A percentile compares a stretch with the other conserved stretches of the same genome.
phyloP scores from a whole-genome alignment of 2,888 invertebrate species.

The Caenorhabditis sp. region DNA sequence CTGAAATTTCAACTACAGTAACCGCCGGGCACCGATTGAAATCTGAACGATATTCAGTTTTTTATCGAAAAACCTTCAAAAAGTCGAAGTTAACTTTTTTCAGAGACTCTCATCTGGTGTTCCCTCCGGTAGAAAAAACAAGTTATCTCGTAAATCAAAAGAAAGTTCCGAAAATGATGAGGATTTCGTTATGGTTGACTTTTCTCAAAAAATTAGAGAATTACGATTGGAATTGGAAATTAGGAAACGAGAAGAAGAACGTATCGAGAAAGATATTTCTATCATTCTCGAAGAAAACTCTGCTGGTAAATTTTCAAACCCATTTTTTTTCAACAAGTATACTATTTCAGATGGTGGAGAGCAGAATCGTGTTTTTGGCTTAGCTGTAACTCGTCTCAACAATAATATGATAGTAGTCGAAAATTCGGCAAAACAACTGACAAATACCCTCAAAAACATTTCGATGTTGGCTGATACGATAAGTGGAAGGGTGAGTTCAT shows the following conservation, averaged over 20 bases:
- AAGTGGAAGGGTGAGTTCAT: slow-evolving; percentile 82
- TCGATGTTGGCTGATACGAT: slow-evolving; percentile 65
- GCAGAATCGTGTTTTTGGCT: slow-evolving; percentile 57
- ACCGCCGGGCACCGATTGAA: too few species aligned
- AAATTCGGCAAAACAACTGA: slow-evolving; percentile 82
- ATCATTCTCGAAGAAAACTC: slow-evolving; percentile 46
- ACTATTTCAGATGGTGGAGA: slow-evolving; percentile 53
- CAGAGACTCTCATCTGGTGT: slow-evolving; percentile 14
- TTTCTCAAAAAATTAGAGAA: slow-evolving; percentile 48
- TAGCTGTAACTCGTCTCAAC: slow-evolving; percentile 64
- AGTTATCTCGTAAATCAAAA: not conserved
- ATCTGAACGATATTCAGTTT: too few species aligned
- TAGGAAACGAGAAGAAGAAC: slow-evolving; percentile 53
- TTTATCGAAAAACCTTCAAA: too few species aligned
- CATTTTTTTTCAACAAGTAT: not conserved
- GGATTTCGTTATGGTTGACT: slow-evolving; percentile 13
- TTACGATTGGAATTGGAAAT: slow-evolving; percentile 54
- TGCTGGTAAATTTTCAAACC: slow-evolving; percentile 27
- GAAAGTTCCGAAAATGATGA: slow-evolving; percentile 5
- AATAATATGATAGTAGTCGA: slow-evolving; percentile 74
- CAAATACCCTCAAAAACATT: slow-evolving; percentile 79
- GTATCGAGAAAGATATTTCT: slow-evolving; percentile 57
- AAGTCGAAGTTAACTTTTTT: too few species aligned
- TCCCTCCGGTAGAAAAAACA: slow-evolving; percentile 30
- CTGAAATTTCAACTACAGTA: too few species aligned